Conservation (phyloP, 2,797 vertebrate genomes). For the Danionella dracula region DNA sequence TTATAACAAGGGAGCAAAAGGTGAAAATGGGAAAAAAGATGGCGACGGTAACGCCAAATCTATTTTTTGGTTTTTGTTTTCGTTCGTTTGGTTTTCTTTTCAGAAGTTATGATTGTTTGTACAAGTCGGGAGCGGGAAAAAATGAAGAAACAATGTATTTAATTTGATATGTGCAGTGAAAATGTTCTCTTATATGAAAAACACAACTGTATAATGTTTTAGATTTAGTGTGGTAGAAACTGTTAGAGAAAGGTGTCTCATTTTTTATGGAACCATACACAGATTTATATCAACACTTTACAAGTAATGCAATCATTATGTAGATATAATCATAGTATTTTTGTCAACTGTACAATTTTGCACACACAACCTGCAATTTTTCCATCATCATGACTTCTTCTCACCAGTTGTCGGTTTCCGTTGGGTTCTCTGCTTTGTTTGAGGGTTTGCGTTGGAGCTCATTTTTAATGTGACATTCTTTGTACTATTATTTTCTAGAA, state of each 20-base stretch:
- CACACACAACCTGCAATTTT: slow-evolving; percentile 88
- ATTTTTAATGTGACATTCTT: slow-evolving; percentile 56
- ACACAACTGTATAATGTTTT: slow-evolving; percentile 86
- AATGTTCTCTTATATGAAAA: slow-evolving; percentile 89
- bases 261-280: slow-evolving; percentile 90
- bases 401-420: slow-evolving; percentile 37
- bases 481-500: slow-evolving; percentile 63
- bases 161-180: slow-evolving; percentile 92
- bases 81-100: slow-evolving; percentile 78
- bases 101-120: slow-evolving; percentile 86
- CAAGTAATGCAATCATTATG: slow-evolving; percentile 83
- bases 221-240: slow-evolving; percentile 88
- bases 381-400: slow-evolving; percentile 53
- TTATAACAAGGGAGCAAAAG: slow-evolving; percentile 88
- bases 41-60: slow-evolving; percentile 79
- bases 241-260: slow-evolving; percentile 85
- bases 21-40: slow-evolving; percentile 56
- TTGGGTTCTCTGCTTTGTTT: slow-evolving; percentile 15
- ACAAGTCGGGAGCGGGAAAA: slow-evolving; percentile 68
- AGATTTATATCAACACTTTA: slow-evolving; percentile 92
- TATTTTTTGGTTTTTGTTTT: slow-evolving; percentile 80
- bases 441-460: slow-evolving; percentile 39
- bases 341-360: slow-evolving; percentile 84
- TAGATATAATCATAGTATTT: slow-evolving; percentile 81
- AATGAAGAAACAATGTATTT: slow-evolving; percentile 75